Conservation (phyloP, 1,140 invertebrate genomes). For the Nixonia krombeini region DNA sequence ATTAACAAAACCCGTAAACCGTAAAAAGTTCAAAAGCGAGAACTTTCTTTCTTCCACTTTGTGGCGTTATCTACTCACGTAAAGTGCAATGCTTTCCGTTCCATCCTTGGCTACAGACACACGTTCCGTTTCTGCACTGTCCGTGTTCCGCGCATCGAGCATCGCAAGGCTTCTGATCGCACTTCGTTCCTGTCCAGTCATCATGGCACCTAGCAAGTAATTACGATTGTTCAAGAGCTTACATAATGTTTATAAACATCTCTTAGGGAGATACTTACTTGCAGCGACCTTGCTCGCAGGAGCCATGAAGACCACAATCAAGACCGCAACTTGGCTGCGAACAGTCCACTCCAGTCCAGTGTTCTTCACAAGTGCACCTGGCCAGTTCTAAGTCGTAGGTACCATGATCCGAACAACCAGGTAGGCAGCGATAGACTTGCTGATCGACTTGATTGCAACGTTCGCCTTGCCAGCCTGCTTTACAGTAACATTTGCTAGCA, state of each 20-base stretch:
- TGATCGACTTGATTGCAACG: conserved; percentile 90
- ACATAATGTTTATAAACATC: too few species aligned
- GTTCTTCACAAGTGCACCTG: conserved; percentile 88
- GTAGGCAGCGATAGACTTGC: conserved; percentile 89
- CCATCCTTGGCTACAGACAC: conserved; percentile 96
- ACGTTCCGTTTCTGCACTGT: conserved; percentile 97
- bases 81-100: conserved; percentile 96
- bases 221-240: too few species aligned
- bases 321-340: conserved; percentile 91
- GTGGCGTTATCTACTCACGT: conserved; percentile 78
- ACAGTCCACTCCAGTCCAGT: conserved; percentile 92
- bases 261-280: conserved; percentile 62
- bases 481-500: conserved; percentile 93
- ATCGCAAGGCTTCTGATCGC: conserved; percentile 91
- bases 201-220: conserved; percentile 78
- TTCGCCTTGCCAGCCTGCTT: conserved; percentile 94
- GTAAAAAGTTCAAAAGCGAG: too few species aligned
- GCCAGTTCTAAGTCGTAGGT: conserved; percentile 90
- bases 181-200: conserved; percentile 92
- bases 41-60: too few species aligned
- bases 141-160: conserved; percentile 94
- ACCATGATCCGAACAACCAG: conserved; percentile 91
- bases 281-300: conserved; percentile 91
- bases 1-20: too few species aligned
- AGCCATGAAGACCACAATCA: conserved; percentile 91